Evolutionary conservation across 2,113 vertebrate genomes (phyloP).

Genomic region (Gulo gulo): DNA sequence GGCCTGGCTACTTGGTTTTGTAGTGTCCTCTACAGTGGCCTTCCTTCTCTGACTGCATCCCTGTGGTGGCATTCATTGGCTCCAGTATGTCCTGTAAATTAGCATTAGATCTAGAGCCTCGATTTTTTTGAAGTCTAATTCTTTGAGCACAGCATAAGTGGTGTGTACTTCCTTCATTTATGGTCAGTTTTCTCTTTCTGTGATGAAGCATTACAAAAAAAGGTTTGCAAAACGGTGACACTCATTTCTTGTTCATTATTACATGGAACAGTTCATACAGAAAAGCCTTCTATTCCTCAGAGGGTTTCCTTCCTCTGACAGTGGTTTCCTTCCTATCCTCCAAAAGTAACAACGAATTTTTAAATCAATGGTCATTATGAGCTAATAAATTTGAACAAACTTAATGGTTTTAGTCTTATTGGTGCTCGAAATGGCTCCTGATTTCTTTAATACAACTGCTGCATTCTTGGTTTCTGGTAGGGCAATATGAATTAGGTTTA

Average conservation of each 20-base stretch:
- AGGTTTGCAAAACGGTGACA: background rate
- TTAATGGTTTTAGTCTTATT: background rate
- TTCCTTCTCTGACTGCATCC: background rate
- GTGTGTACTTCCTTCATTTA: background rate
- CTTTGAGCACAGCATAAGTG: background rate
- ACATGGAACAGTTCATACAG: background rate
- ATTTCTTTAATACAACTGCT: background rate
- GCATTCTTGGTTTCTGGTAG: background rate
- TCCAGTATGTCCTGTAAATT: background rate
- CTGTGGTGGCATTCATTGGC: background rate
- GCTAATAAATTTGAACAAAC: conserved; percentile 18
- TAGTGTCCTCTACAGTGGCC: background rate
- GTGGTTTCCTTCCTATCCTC: background rate
- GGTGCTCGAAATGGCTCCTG: background rate
- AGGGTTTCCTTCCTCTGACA: background rate
- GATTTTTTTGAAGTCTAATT: background rate
- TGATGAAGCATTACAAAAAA: background rate
- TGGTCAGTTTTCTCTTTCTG: background rate
- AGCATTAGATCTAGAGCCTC: background rate
- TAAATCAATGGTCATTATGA: background rate
- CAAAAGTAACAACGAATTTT: background rate
- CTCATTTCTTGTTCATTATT: background rate
- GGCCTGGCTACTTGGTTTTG: background rate
- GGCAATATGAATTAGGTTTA: background rate
- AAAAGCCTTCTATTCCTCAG: background rate